Evolutionary conservation across 1,140 invertebrate genomes (phyloP).

Genomic region (Cheumatopsyche charites): DNA sequence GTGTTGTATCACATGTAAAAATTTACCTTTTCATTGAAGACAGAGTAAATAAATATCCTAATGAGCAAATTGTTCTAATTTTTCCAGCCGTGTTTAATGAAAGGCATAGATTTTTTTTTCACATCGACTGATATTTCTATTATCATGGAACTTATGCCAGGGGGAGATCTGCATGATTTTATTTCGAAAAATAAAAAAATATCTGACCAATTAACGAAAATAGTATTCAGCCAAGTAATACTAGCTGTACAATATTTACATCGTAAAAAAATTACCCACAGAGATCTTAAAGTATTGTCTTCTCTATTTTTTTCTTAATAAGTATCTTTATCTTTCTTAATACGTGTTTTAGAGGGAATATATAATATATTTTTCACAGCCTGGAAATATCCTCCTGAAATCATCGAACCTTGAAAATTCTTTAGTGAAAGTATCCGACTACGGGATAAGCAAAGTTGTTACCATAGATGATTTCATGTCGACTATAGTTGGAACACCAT

Average conservation of each 20-base stretch:
- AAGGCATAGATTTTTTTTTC: slow-evolving; percentile 79
- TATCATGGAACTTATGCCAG: slow-evolving; percentile 84
- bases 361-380: no score
- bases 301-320: slow-evolving; percentile 34
- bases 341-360: not conserved
- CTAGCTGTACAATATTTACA: slow-evolving; percentile 85
- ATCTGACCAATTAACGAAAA: slow-evolving; percentile 71
- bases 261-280: slow-evolving; percentile 80
- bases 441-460: slow-evolving; percentile 87
- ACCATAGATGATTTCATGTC: slow-evolving; percentile 77
- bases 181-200: slow-evolving; percentile 63
- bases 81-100: slow-evolving; percentile 78
- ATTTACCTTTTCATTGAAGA: no score
- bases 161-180: slow-evolving; percentile 82
- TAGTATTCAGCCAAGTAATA: slow-evolving; percentile 86
- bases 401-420: slow-evolving; percentile 69
- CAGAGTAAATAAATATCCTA: not conserved
- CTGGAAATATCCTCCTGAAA: slow-evolving; percentile 80
- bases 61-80: no score
- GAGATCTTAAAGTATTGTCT: slow-evolving; percentile 86
- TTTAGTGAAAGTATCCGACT: slow-evolving; percentile 79
- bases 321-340: slow-evolving; percentile 4
- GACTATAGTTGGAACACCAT: slow-evolving; percentile 87
- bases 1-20: slow-evolving; percentile 78
- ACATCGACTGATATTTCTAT: slow-evolving; percentile 76